Conservation (phyloP, 2,113 vertebrate species). For the Vanacampus margaritifer region DNA sequence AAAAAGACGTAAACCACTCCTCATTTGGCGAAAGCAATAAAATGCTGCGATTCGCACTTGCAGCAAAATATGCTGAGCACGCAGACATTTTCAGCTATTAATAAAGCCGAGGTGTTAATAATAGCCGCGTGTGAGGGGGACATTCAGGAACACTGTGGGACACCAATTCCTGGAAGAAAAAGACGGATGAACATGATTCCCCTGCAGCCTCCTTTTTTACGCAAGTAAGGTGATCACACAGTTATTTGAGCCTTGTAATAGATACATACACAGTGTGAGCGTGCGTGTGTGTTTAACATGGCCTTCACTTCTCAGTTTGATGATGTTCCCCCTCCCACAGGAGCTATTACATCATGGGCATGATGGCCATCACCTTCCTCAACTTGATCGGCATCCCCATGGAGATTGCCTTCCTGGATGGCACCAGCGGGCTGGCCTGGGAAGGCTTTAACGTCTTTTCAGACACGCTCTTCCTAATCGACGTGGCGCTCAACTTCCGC, state of each 20-base stretch:
- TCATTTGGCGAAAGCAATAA: not conserved
- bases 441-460: slow-evolving; percentile 74
- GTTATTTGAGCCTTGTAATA: slow-evolving; percentile 48
- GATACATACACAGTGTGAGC: slow-evolving; percentile 2
- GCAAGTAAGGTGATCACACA: slow-evolving; percentile 41
- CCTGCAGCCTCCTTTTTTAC: slow-evolving; percentile 10
- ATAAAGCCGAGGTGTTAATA: slow-evolving; percentile 1
- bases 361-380: slow-evolving; percentile 72
- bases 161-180: slow-evolving; percentile 5
- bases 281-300: not conserved
- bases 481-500: slow-evolving; percentile 73
- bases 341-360: slow-evolving; percentile 74
- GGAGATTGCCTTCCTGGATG: slow-evolving; percentile 72
- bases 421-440: slow-evolving; percentile 56
- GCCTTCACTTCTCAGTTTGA: not conserved
- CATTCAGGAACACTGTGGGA: not conserved
- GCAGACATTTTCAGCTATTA: not conserved
- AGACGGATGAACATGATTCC: slow-evolving; percentile 1
- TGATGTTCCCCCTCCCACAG: slow-evolving; percentile 31
- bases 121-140: not conserved
- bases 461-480: slow-evolving; percentile 71
- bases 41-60: not conserved
- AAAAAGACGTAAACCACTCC: not conserved
- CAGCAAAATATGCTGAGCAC: not conserved
- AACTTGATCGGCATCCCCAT: slow-evolving; percentile 74